Evolutionary conservation across 2,888 invertebrate genomes (phyloP).

Genomic region (Pristionchus entomophagus): DNA sequence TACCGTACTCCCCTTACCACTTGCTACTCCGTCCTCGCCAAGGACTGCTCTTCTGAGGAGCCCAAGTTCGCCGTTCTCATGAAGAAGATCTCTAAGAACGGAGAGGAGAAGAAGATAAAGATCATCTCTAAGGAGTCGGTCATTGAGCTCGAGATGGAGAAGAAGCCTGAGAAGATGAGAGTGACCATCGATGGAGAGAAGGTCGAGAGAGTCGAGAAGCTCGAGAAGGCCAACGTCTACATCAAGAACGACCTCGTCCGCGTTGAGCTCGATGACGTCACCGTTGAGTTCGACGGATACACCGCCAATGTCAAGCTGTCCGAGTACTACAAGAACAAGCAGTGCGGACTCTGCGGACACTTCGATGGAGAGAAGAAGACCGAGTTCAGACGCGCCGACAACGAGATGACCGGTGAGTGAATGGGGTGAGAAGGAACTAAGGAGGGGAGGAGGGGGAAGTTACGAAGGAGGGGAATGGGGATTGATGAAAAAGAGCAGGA

Average conservation of each 20-base stretch:
- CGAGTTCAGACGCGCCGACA: slow-evolving; percentile 54
- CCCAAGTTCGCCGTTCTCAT: slow-evolving; percentile 70
- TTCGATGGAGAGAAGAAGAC: slow-evolving; percentile 48
- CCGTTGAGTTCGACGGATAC: slow-evolving; percentile 40
- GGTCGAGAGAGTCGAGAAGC: not conserved
- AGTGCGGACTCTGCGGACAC: slow-evolving; percentile 57
- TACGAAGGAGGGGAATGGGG: no score
- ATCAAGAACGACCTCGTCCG: slow-evolving; percentile 46
- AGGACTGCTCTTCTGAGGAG: slow-evolving; percentile 72
- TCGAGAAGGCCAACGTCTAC: not conserved
- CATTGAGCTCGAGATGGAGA: slow-evolving; percentile 25
- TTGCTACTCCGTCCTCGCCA: slow-evolving; percentile 75
- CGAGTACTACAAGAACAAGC: slow-evolving; percentile 43
- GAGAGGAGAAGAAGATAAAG: slow-evolving; percentile 50
- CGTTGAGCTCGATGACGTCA: slow-evolving; percentile 52
- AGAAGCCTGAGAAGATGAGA: slow-evolving; percentile 52
- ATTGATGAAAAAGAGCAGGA: no score
- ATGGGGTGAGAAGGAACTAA: no score
- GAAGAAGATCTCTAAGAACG: slow-evolving; percentile 57
- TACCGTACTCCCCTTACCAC: slow-evolving; percentile 56
- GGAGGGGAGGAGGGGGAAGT: no score
- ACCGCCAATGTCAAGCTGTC: slow-evolving; percentile 35
- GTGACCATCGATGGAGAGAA: slow-evolving; percentile 54
- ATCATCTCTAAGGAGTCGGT: slow-evolving; percentile 48
- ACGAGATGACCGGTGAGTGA: slow-evolving; percentile 47